phyloP scores from a whole-genome alignment of 35 echinoderm and acorn worm species.

The Ophioderma brevispina region DNA sequence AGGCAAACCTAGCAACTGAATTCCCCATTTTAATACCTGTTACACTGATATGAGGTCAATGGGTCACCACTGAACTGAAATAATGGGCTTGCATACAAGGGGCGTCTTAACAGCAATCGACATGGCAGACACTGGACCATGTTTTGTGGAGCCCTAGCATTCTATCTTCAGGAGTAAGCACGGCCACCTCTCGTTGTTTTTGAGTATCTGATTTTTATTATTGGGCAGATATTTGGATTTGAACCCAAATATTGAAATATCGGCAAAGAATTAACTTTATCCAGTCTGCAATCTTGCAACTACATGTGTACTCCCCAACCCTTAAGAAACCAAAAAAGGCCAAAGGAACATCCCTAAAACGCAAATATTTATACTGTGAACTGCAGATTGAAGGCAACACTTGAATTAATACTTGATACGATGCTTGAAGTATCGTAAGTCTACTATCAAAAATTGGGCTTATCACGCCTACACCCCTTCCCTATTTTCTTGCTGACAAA shows the following conservation, averaged over 20 bases:
- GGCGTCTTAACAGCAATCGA: not conserved
- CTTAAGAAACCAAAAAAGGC: conserved; percentile 9
- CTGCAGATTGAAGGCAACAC: not conserved
- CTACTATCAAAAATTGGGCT: too few species aligned
- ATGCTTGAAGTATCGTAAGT: not conserved
- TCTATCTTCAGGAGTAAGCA: not conserved
- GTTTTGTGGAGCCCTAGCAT: not conserved
- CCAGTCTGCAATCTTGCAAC: not conserved
- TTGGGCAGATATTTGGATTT: not conserved
- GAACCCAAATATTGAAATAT: not conserved
- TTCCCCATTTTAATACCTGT: not conserved
- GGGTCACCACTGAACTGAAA: not conserved
- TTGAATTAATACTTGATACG: not conserved
- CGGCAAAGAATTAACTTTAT: not conserved
- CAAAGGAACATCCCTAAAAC: not conserved
- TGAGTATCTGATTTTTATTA: not conserved
- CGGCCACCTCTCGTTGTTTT: not conserved
- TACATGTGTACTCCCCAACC: conserved; percentile 10
- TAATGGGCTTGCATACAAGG: not conserved
- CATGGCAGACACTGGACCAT: not conserved
- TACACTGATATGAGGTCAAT: not conserved
- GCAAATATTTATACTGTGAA: not conserved
- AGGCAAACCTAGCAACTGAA: not conserved
- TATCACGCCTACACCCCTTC: too few species aligned
- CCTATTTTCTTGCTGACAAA: too few species aligned